Conservation (phyloP, 2,888 invertebrate species). For the Odontocolon sp. region DNA sequence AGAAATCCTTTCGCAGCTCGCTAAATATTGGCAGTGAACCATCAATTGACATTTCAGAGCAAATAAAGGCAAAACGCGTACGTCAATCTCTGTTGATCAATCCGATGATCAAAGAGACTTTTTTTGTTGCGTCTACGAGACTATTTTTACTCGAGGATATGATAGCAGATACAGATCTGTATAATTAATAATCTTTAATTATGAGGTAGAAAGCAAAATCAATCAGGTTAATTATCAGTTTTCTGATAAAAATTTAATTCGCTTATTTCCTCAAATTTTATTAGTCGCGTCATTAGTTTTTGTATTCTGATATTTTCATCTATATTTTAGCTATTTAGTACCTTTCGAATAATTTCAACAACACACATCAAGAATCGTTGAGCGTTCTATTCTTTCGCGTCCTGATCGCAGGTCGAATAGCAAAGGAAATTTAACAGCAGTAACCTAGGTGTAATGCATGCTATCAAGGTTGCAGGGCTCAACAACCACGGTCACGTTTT, state of each 20-base stretch:
- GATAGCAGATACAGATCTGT: too few relatives aligned
- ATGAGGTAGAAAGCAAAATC: too few relatives aligned
- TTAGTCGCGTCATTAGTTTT: too few relatives aligned
- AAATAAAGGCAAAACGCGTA: neutral
- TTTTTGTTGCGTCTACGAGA: neutral
- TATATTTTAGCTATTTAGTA: too few relatives aligned
- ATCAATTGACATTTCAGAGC: neutral
- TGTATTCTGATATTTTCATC: too few relatives aligned
- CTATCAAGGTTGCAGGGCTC: neutral
- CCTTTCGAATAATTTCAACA: neutral
- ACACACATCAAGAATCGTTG: neutral
- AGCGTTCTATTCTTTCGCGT: neutral
- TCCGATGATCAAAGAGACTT: neutral
- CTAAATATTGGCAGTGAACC: constrained; percentile 26
- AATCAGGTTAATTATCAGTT: too few relatives aligned
- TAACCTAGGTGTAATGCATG: neutral
- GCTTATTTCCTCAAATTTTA: too few relatives aligned
- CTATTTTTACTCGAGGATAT: too few relatives aligned
- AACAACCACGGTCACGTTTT: constrained; percentile 12
- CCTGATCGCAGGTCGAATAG: neutral
- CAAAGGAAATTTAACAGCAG: neutral
- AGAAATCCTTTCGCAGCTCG: neutral
- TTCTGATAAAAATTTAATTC: too few relatives aligned
- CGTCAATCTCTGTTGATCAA: neutral
- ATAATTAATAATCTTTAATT: too few relatives aligned